A percentile compares a stretch with the other conserved stretches of the same genome.
phyloP scores from a whole-genome alignment of 1,140 invertebrate species.

The Mamestra configurata region DNA sequence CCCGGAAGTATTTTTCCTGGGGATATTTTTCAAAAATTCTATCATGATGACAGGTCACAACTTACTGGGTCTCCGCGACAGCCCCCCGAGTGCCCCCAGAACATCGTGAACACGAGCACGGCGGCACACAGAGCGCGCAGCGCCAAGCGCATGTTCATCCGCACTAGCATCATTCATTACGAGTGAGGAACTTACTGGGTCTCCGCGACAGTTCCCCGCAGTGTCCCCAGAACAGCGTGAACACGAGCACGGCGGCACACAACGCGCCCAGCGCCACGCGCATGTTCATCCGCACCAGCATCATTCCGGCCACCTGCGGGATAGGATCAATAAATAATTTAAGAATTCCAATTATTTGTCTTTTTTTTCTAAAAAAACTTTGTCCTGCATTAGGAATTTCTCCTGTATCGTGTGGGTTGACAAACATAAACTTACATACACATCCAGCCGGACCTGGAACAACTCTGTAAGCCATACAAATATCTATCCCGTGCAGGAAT shows the following conservation, averaged over 20 bases:
- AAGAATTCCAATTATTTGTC: no score
- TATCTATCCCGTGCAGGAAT: no score
- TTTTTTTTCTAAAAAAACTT: no score
- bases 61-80: slow-evolving; percentile 72
- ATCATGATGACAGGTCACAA: slow-evolving; percentile 3
- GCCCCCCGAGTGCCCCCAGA: slow-evolving; percentile 82
- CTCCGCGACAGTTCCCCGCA: slow-evolving; percentile 73
- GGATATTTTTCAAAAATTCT: no score
- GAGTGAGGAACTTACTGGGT: slow-evolving; percentile 67
- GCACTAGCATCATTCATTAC: slow-evolving; percentile 68
- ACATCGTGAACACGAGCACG: slow-evolving; percentile 78
- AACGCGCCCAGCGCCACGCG: slow-evolving; percentile 77
- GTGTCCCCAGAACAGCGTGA: slow-evolving; percentile 84
- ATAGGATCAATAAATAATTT: background rate
- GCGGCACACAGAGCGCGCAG: slow-evolving; percentile 77
- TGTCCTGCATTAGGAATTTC: no score
- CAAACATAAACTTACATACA: no score
- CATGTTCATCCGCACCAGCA: slow-evolving; percentile 84
- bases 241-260: slow-evolving; percentile 75
- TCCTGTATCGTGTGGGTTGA: no score
- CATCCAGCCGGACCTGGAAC: no score
- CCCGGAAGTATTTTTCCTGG: no score
- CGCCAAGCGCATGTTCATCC: slow-evolving; percentile 81
- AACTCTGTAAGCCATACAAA: no score
- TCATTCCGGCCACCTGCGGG: slow-evolving; percentile 72